Evolutionary conservation across 2,113 vertebrate species (phyloP), one percentile per base, ranked within the genome.

Genomic region (Anoplopoma fimbria): DNA sequence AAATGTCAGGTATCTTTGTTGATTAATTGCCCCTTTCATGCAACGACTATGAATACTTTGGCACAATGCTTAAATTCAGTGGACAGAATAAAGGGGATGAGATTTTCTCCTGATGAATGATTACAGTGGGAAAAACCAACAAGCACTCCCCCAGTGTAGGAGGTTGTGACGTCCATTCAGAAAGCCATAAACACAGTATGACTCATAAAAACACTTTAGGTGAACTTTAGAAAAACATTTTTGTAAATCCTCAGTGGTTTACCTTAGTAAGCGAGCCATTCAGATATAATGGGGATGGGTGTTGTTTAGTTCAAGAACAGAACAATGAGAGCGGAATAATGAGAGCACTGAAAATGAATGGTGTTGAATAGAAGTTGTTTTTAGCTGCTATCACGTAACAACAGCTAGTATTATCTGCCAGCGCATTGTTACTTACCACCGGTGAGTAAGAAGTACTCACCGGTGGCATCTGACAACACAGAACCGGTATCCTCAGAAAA

Each of bases 161-260:
- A 83, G 74, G 57, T 34, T 73, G 36, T 61, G 40, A 80, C 75
- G 79, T 73, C 69, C 55, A 77, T 75, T 86, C 9, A 80, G 25
- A 79, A 73, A 83, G 77, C 31, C 31, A 64, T 73, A 80, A 88
- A 87, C 17, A 83, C 25, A 1, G 27, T 7, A 25, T 84, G 83
- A 87, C 69, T 84, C 85, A 84, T 57, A 23, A 19, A 77, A 87
- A 81, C 83, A 64, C 68, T 64, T 51, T n/a, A 42, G 36, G 51
- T 73, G 9, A 15, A 68, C 82, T 71, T 79, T 17, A 81, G 27
- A 75, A 83, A 85, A 88, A 81, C 79, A 84, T 70, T 85, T 81
- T 58, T 70, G 23, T 47, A 81, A 83, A 71, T 75, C 73, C 74
- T 68, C 57, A 13, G 38, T 31, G 53, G 69, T 57, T 84, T 88